Base-by-base conservation (phyloP, 2,113 vertebrate genomes). In the Pontoporia blainvillei region DNA sequence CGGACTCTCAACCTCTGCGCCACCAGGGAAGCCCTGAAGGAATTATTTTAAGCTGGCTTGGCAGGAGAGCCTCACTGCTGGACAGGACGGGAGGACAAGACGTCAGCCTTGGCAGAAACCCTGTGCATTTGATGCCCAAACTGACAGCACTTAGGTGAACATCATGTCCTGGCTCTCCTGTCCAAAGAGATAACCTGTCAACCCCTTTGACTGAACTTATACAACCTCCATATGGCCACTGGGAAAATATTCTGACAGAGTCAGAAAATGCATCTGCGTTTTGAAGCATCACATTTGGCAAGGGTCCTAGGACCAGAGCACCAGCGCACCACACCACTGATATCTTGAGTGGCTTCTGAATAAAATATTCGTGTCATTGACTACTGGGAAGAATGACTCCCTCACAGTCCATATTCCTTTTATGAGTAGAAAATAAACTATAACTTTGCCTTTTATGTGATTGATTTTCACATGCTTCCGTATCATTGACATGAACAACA, bases 101-200 rank as follows among this genome's bases (percentile, higher is more conserved):
- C 96, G 92, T 90, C 92, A 97, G 62, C 57, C 69, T 88, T 97
- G 92, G 91, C 76, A 94, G 69, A 95, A 81, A 29, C 52, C 62
- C 8, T 86, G 62, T 0, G 83, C 20, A 84, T 44, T n/a, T 75
- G 75, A 89, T 71, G 82, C 82, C 90, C 67, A 95, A 92, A 97
- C 57, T 98, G 95, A 98, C 79, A 98, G 69, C 27, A 27, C 96
- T 98, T 97, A 97, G 84, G 76, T 97, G 89, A 97, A 98, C 23
- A 96, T 52, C 41, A 57, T 14, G 88, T 94, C 52, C 66, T 89
- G 18, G 6, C 85, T 96, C 69, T 89, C 34, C 11, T 27, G 83
- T 96, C 91, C 75, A 86, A 93, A 97, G 44, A 95, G 96, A 96
- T 78, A 93, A 44, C 36, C 91, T 96, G 76, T 97, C 96, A 98